A percentile compares a stretch with the other conserved stretches of the same genome.
These are phyloP conservation scores for Ariopsis seemanni DNA, from an alignment of 2,113 vertebrate genomes.

Conservation along the genomic window DNA sequence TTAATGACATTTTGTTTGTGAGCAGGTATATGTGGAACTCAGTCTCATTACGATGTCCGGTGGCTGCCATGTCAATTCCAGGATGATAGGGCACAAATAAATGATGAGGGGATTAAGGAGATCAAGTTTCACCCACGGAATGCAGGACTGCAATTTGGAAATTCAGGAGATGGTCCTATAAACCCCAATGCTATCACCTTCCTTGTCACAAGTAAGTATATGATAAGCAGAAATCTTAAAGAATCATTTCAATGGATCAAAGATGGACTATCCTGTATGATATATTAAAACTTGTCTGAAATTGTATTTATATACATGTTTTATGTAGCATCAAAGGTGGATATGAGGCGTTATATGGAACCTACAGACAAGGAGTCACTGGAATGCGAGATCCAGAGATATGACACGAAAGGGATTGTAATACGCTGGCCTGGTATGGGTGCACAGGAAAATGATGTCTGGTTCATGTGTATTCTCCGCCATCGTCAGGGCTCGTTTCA, in stretches of 20 bases:
- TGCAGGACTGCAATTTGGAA: slow-evolving; percentile 71
- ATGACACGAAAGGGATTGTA: slow-evolving; percentile 63
- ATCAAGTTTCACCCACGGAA: slow-evolving; percentile 54
- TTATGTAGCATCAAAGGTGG: slow-evolving; percentile 64
- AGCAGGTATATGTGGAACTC: slow-evolving; percentile 56
- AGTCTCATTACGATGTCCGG: slow-evolving; percentile 46
- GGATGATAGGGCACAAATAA: slow-evolving; percentile 58
- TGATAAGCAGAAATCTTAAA: background rate
- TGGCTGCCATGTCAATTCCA: slow-evolving; percentile 71
- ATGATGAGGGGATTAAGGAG: slow-evolving; percentile 45
- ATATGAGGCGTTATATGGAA: slow-evolving; percentile 60
- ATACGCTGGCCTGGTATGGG: slow-evolving; percentile 67
- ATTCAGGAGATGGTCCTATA: slow-evolving; percentile 60
- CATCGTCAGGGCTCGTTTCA: slow-evolving; percentile 61
- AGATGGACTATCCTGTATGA: background rate
- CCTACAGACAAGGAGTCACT: slow-evolving; percentile 51
- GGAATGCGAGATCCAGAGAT: slow-evolving; percentile 70
- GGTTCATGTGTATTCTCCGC: slow-evolving; percentile 68
- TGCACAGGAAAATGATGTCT: slow-evolving; percentile 55
- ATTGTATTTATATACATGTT: background rate
- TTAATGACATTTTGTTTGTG: slow-evolving; percentile 33
- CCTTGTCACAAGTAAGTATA: slow-evolving; percentile 64
- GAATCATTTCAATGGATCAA: background rate
- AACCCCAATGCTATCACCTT: slow-evolving; percentile 67
- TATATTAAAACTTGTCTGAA: background rate